A percentile compares a stretch with the other conserved stretches of the same genome.
Evolutionary conservation across 2,797 vertebrate genomes (phyloP).

Genomic region (Micrastur ruficollis): DNA sequence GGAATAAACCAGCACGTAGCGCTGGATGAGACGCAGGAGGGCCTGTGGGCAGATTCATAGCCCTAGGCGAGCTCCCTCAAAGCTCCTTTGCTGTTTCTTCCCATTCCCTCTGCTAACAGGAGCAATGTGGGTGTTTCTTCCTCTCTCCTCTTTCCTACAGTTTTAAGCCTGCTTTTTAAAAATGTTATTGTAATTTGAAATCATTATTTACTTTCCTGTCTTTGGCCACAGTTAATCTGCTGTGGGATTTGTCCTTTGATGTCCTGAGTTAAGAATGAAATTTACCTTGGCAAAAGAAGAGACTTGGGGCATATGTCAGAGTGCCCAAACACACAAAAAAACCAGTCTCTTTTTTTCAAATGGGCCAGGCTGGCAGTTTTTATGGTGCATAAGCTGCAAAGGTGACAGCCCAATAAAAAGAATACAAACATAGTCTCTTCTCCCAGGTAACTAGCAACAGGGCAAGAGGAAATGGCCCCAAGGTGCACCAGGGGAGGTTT

Average conservation of each 20-base stretch:
- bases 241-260: neutral
- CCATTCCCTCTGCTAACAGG: neutral
- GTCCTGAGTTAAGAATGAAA: neutral
- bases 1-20: neutral
- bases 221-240: neutral
- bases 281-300: neutral
- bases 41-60: neutral
- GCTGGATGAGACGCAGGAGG: neutral
- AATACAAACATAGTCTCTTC: neutral
- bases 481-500: no score
- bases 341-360: neutral
- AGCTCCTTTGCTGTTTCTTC: neutral
- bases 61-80: neutral
- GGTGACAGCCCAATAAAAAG: neutral
- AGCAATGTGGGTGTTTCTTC: neutral
- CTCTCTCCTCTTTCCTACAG: neutral
- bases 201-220: neutral
- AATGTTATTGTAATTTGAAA: neutral
- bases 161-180: neutral
- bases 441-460: no score
- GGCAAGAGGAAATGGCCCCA: no score
- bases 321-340: neutral
- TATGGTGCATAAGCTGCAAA: neutral
- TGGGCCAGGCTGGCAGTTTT: neutral
- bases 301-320: neutral